These are phyloP conservation scores for Yponomeuta plumbellus DNA, from an alignment of 2,888 invertebrate genomes.

Conservation along the genomic window DNA sequence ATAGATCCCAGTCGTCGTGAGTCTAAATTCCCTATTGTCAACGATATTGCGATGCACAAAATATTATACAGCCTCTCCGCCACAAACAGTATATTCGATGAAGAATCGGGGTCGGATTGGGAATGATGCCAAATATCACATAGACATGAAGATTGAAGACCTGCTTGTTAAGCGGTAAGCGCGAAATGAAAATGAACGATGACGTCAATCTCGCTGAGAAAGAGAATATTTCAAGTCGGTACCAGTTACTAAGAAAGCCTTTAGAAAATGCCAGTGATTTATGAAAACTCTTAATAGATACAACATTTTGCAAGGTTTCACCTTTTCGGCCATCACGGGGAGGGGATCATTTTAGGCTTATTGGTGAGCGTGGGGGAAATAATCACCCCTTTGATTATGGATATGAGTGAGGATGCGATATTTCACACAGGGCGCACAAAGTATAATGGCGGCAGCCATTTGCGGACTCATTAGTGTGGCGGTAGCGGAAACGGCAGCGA, in stretches of 20 bases:
- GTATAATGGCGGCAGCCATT: conserved; percentile 18
- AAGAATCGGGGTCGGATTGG: conserved; percentile 39
- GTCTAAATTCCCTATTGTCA: conserved; percentile 24
- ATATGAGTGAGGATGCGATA: not conserved
- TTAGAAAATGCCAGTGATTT: conserved; percentile 2
- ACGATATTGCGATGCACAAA: conserved; percentile 37
- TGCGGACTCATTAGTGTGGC: conserved; percentile 20
- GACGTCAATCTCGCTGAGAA: conserved; percentile 25
- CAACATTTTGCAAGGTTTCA: not conserved
- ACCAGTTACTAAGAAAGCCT: not conserved
- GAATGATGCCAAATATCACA: conserved; percentile 62
- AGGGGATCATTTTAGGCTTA: not conserved
- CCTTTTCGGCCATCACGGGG: not conserved
- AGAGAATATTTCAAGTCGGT: conserved; percentile 8
- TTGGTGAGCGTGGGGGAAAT: conserved; percentile 1
- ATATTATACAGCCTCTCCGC: conserved; percentile 48
- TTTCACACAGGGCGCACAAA: conserved; percentile 1
- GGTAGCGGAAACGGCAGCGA: conserved; percentile 7
- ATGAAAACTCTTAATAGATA: conserved; percentile 12
- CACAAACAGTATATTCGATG: conserved; percentile 46
- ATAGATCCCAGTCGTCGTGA: conserved; percentile 32
- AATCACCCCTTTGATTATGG: conserved; percentile 5
- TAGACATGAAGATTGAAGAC: conserved; percentile 47
- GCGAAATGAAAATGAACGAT: conserved; percentile 36
- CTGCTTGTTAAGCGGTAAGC: conserved; percentile 48